These are phyloP conservation scores for Caenorhabditis angaria DNA, from an alignment of 2,888 invertebrate species.

Conservation along the genomic window DNA sequence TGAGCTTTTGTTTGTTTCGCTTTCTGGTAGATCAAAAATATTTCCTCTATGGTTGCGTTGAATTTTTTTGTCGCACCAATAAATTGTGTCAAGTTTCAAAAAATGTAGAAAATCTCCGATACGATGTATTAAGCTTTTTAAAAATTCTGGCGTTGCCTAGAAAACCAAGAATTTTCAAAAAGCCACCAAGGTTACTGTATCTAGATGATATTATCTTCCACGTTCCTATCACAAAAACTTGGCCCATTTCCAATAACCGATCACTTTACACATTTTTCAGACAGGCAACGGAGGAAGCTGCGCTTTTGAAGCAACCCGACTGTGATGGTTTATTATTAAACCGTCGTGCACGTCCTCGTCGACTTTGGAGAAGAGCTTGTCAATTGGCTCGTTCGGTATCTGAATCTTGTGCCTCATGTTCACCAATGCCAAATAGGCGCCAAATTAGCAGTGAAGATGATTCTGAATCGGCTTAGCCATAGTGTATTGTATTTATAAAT, in stretches of 20 bases:
- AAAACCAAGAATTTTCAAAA: no score
- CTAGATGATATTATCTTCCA: no score
- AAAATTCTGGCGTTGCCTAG: no score
- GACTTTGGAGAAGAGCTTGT: slow-evolving; percentile 30
- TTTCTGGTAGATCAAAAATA: no score
- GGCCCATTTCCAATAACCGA: not conserved
- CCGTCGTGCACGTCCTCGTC: slow-evolving; percentile 20
- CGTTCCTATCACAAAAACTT: no score
- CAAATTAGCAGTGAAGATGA: slow-evolving; percentile 40
- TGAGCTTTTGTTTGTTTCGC: slow-evolving; percentile 7
- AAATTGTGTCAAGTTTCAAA: no score
- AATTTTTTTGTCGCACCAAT: no score
- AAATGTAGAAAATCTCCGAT: no score
- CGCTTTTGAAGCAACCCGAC: slow-evolving; percentile 27
- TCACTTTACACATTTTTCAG: slow-evolving; percentile 3
- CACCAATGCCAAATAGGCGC: slow-evolving; percentile 28
- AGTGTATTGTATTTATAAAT: not conserved
- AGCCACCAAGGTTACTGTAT: no score
- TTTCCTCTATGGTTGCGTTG: no score
- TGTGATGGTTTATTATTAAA: not conserved
- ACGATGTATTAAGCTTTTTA: no score
- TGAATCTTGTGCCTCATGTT: slow-evolving; percentile 33
- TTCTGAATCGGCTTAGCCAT: slow-evolving; percentile 27
- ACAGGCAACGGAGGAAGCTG: slow-evolving; percentile 33
- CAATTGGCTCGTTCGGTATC: slow-evolving; percentile 29